Evolutionary conservation across 2,797 vertebrate genomes (phyloP).

Genomic region (Pygocentrus nattereri): DNA sequence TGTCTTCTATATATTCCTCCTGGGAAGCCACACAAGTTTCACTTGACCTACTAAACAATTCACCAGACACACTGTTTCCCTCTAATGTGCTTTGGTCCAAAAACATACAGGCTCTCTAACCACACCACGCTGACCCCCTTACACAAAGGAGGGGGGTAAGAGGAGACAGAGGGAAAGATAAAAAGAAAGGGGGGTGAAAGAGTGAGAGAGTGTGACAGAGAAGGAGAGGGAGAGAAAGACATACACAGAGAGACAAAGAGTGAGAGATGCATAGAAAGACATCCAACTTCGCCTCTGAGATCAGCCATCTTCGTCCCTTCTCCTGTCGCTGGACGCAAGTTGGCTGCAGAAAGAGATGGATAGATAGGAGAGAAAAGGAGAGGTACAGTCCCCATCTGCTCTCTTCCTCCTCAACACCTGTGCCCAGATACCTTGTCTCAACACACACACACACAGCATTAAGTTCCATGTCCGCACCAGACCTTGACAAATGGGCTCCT

Average conservation of each 20-base stretch:
- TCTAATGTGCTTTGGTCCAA: neutral
- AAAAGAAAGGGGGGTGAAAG: neutral
- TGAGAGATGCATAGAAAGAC: constrained; percentile 44
- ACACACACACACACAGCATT: constrained; percentile 50
- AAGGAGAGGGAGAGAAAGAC: constrained; percentile 15
- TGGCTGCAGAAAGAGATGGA: constrained; percentile 62
- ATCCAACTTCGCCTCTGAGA: constrained; percentile 13
- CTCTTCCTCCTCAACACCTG: constrained; percentile 74
- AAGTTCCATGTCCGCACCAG: constrained; percentile 54
- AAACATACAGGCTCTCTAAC: neutral
- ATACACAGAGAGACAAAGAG: constrained; percentile 37
- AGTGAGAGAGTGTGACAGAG: neutral
- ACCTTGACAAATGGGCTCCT: constrained; percentile 60
- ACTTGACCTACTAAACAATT: constrained; percentile 2
- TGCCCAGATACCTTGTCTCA: constrained; percentile 55
- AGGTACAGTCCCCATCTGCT: constrained; percentile 69
- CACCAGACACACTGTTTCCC: neutral
- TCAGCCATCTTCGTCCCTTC: constrained; percentile 45
- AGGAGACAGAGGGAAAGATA: neutral
- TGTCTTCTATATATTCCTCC: neutral
- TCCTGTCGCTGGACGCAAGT: constrained; percentile 49
- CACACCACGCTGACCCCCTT: neutral
- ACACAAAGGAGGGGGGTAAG: neutral
- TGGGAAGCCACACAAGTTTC: neutral
- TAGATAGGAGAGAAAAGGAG: constrained; percentile 58